Evolutionary conservation across 1,140 invertebrate genomes (phyloP).

Genomic region (Leptestheria dahalacensis): DNA sequence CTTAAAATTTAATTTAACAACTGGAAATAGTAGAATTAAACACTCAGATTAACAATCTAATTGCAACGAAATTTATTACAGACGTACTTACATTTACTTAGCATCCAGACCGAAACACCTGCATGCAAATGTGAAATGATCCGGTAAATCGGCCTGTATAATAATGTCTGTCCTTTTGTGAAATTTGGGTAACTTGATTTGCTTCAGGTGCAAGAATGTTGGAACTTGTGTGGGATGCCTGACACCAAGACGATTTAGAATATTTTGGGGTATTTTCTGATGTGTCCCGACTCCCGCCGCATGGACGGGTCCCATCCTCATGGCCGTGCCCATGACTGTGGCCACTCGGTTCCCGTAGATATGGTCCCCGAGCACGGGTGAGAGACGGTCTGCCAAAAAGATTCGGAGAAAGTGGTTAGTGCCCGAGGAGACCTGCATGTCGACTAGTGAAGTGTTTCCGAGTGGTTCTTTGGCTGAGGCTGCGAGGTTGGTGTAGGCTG

Average conservation of each 20-base stretch:
- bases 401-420: constrained; percentile 27
- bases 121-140: not conserved
- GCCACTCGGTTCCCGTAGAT: constrained; percentile 27
- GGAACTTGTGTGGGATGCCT: not conserved
- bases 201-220: not conserved
- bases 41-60: too few relatives aligned
- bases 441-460: not conserved
- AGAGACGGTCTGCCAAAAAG: constrained; percentile 27
- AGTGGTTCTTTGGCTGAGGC: not conserved
- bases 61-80: too few relatives aligned
- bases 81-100: too few relatives aligned
- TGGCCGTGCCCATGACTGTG: constrained; percentile 25
- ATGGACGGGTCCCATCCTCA: constrained; percentile 26
- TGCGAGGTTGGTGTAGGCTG: not conserved
- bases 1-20: too few relatives aligned
- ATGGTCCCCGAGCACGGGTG: constrained; percentile 32
- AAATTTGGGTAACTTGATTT: not conserved
- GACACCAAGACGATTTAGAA: not conserved
- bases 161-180: not conserved
- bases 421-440: not conserved
- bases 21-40: too few relatives aligned
- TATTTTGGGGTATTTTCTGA: not conserved
- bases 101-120: not conserved
- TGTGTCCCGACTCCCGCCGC: constrained; percentile 17
- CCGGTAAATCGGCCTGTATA: not conserved